Evolutionary conservation across 2,113 vertebrate genomes (phyloP).

Genomic region (Mustelus asterias): DNA sequence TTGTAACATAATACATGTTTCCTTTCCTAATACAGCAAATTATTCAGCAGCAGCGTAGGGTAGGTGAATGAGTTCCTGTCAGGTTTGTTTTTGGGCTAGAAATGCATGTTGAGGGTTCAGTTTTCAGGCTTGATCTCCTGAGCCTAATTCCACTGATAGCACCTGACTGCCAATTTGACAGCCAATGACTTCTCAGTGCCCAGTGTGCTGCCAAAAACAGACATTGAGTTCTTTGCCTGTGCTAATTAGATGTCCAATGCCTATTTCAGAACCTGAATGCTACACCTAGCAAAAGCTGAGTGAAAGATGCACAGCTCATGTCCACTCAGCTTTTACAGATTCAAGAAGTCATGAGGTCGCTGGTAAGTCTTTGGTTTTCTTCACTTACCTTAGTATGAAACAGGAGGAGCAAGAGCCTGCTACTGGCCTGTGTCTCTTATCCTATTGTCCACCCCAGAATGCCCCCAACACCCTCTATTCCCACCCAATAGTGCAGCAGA

Average conservation of each 20-base stretch:
- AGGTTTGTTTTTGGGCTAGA: neutral
- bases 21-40: neutral
- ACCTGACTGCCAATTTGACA: neutral
- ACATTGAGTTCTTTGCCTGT: neutral
- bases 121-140: neutral
- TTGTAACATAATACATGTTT: neutral
- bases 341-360: neutral
- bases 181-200: neutral
- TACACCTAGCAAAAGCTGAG: neutral
- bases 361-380: neutral
- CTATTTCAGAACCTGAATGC: neutral
- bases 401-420: neutral
- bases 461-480: no score
- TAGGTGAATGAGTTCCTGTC: neutral
- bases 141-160: neutral
- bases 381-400: neutral
- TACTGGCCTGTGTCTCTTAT: neutral
- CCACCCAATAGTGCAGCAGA: neutral
- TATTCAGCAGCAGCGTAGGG: neutral
- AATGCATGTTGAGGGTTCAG: neutral
- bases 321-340: neutral
- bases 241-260: neutral
- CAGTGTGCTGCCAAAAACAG: neutral
- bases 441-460: neutral
- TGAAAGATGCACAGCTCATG: neutral